Evolutionary conservation across 2,113 vertebrate genomes (phyloP).

Genomic region (Neotoma lepida): DNA sequence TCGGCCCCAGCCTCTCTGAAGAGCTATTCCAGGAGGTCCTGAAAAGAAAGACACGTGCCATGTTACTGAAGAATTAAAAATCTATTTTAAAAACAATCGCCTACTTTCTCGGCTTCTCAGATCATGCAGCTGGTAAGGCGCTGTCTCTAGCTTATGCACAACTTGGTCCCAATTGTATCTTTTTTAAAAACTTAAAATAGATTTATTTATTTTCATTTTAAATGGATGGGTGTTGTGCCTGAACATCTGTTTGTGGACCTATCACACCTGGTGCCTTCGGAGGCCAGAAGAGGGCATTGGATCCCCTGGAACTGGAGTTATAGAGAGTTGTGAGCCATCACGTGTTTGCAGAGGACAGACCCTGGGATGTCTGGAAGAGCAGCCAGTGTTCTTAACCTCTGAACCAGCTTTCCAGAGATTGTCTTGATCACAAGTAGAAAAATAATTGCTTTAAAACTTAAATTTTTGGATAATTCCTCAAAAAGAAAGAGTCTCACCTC

Average conservation of each 20-base stretch:
- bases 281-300: not conserved
- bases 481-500: constrained; percentile 86
- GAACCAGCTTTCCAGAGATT: not conserved
- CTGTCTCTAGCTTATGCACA: not conserved
- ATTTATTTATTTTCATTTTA: not conserved
- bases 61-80: not conserved
- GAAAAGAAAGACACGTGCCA: constrained; percentile 30
- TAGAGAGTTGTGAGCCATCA: not conserved
- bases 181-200: not conserved
- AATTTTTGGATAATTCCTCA: not conserved
- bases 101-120: not conserved
- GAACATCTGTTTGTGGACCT: not conserved
- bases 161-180: not conserved
- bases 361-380: not conserved
- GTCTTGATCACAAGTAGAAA: not conserved
- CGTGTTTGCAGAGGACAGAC: not conserved
- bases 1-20: constrained; percentile 11
- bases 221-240: not conserved
- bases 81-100: not conserved
- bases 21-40: constrained; percentile 86
- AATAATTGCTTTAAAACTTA: not conserved
- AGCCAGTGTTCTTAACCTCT: not conserved
- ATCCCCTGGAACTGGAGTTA: not conserved
- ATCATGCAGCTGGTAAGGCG: not conserved
- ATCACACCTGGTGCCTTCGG: not conserved